Conservation (phyloP, 2,113 vertebrate genomes). For the Prunella fulvescens region DNA sequence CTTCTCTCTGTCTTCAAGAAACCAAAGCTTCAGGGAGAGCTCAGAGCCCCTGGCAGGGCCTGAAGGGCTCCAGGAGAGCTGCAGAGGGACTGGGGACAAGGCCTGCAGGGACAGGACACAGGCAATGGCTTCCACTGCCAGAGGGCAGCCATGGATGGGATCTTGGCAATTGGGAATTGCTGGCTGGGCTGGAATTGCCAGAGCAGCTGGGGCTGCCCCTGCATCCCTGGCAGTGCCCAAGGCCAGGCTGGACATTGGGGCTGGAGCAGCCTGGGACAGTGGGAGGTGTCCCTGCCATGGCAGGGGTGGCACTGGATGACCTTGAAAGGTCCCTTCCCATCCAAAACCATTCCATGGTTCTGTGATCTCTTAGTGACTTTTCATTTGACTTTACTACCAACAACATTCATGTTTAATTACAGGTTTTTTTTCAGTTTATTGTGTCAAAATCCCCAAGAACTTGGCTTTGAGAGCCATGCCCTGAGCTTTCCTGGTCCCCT, state of each 20-base stretch:
- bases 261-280: background rate
- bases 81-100: background rate
- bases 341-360: background rate
- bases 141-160: background rate
- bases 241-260: background rate
- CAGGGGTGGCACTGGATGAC: background rate
- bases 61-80: background rate
- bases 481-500: background rate
- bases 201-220: background rate
- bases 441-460: rapidly evolving
- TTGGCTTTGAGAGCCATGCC: background rate
- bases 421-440: background rate
- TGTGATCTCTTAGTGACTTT: background rate
- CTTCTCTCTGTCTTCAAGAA: background rate
- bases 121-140: background rate
- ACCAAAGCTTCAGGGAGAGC: background rate
- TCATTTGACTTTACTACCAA: background rate
- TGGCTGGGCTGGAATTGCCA: background rate
- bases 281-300: background rate
- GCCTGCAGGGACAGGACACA: rapidly evolving
- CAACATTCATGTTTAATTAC: rapidly evolving
- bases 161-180: background rate
- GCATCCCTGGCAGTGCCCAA: background rate
- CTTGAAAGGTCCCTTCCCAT: background rate
- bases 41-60: rapidly evolving